These are phyloP conservation scores for Philotrypesis tridentata DNA, from an alignment of 1,140 invertebrate species.

Conservation along the genomic window DNA sequence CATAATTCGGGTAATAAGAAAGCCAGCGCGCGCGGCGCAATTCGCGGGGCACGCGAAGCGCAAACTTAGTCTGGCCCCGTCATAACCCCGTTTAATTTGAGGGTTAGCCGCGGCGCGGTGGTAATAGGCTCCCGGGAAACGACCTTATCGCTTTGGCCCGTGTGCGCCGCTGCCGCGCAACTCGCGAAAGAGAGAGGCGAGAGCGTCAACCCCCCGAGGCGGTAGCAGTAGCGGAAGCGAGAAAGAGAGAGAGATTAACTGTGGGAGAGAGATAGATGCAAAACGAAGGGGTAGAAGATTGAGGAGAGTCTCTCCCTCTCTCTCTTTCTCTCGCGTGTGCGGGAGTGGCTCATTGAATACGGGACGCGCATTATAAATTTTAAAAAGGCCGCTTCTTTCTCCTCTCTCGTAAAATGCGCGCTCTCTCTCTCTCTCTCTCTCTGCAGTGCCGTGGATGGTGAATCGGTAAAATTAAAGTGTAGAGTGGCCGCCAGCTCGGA, in stretches of 20 bases:
- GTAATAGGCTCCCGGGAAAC: slow-evolving; percentile 35
- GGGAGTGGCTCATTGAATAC: background rate
- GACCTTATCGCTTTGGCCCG: slow-evolving; percentile 14
- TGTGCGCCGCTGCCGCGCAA: too few species aligned
- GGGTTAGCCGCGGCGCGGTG: background rate
- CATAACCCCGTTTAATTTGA: slow-evolving; percentile 37
- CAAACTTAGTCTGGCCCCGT: slow-evolving; percentile 29
- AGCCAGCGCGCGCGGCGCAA: background rate
- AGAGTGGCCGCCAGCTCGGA: too few species aligned
- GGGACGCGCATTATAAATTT: too few species aligned
- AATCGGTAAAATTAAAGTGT: too few species aligned
- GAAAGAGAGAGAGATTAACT: background rate
- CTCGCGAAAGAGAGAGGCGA: background rate
- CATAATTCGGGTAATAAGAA: slow-evolving; percentile 16
- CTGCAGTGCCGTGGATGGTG: too few species aligned
- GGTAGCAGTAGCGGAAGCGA: background rate
- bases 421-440: too few species aligned
- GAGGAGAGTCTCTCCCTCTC: background rate
- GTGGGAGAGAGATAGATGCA: background rate
- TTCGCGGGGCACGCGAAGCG: background rate
- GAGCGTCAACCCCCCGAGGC: background rate
- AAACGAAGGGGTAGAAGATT: background rate
- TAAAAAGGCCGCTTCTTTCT: too few species aligned
- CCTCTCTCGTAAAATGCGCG: too few species aligned
- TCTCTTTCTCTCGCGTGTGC: too few species aligned